Conservation (phyloP, 2,113 vertebrate species). For the Heterotilapia buettikoferi region DNA sequence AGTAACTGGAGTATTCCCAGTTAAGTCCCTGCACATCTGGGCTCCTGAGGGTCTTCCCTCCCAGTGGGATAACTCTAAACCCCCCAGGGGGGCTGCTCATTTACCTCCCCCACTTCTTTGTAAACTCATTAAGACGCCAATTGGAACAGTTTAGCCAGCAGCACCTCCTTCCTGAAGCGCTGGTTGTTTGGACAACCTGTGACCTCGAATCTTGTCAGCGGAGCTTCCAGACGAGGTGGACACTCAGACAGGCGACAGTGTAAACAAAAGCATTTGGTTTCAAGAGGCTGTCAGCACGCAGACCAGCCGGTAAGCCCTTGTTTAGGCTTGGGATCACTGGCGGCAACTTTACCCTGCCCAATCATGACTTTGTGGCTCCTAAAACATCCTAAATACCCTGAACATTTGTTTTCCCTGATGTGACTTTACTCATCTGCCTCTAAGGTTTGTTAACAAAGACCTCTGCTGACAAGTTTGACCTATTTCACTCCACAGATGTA, state of each 20-base stretch:
- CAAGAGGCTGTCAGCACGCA: constrained; percentile 10
- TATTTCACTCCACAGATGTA: neutral
- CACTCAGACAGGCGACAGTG: neutral
- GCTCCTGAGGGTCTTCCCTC: neutral
- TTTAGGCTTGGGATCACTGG: constrained; percentile 9
- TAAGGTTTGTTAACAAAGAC: neutral
- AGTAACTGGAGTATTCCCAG: neutral
- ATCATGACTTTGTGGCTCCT: neutral
- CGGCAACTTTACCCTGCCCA: neutral
- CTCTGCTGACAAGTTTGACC: neutral
- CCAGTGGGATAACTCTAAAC: neutral
- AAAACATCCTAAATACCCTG: neutral
- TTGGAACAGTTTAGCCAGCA: constrained; percentile 29
- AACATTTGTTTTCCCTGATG: constrained; percentile 21
- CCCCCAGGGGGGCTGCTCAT: neutral
- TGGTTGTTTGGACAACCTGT: constrained; percentile 59
- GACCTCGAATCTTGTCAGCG: constrained; percentile 22
- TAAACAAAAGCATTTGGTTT: constrained; percentile 44
- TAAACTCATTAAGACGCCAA: constrained; percentile 53
- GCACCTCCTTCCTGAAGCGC: constrained; percentile 19
- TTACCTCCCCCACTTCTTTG: neutral
- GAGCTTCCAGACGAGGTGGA: constrained; percentile 24
- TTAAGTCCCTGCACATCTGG: constrained; percentile 44
- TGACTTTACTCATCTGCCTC: neutral
- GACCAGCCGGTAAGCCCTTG: neutral